phyloP scores from a whole-genome alignment of 2,797 vertebrate genomes.

The Dendrocincla tyrannina region DNA sequence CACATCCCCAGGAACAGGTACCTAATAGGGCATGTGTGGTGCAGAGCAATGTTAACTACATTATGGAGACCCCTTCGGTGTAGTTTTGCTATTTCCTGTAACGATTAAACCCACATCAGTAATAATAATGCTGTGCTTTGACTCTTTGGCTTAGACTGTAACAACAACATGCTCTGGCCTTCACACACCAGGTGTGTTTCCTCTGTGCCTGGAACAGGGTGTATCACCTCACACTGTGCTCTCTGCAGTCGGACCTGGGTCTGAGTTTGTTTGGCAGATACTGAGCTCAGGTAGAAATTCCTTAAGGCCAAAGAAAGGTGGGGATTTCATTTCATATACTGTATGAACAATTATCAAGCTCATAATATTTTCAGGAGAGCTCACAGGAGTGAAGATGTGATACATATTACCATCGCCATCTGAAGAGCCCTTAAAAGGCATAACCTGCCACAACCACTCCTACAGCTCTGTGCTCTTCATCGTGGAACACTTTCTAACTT shows the following conservation, averaged over 20 bases:
- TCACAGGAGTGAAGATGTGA: not conserved
- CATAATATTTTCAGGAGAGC: not conserved
- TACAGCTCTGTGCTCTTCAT: not conserved
- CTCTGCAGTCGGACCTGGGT: not conserved
- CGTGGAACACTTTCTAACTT: not conserved
- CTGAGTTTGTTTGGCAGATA: not conserved
- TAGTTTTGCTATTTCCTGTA: not conserved
- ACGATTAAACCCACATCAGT: not conserved
- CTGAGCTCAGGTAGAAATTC: not conserved
- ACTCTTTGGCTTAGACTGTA: not conserved
- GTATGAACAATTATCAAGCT: not conserved
- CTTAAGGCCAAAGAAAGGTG: not conserved
- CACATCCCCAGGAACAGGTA: not conserved
- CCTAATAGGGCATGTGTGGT: rapidly evolving
- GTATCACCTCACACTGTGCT: not conserved
- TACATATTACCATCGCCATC: not conserved
- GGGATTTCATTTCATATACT: not conserved
- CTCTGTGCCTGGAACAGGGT: not conserved
- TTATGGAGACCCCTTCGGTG: not conserved
- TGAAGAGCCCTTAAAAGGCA: not conserved
- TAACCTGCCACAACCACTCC: not conserved
- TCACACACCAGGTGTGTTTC: not conserved
- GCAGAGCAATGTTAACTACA: not conserved
- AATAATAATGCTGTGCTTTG: not conserved
- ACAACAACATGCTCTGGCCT: not conserved